Evolutionary conservation across 1,140 invertebrate species (phyloP).

Genomic region (Listronotus bonariensis): DNA sequence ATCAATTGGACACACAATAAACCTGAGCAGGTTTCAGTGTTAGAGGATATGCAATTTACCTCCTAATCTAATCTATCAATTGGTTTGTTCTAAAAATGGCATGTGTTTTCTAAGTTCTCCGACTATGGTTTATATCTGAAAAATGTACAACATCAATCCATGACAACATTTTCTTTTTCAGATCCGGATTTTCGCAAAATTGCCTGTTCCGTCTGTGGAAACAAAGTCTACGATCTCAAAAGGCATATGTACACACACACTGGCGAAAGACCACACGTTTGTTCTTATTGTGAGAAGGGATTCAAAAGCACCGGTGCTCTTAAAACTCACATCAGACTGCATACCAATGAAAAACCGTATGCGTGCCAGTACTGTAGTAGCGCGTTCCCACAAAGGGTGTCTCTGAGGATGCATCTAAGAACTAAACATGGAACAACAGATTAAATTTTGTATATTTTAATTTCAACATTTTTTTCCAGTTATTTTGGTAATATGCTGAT

Average conservation of each 20-base stretch:
- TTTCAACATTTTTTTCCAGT: too few relatives aligned
- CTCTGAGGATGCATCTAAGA: conserved; percentile 44
- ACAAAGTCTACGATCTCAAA: conserved; percentile 41
- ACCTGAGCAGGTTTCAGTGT: too few relatives aligned
- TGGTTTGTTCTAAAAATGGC: too few relatives aligned
- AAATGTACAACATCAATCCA: background rate
- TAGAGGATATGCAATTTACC: too few relatives aligned
- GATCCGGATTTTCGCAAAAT: conserved; percentile 45
- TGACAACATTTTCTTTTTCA: conserved; percentile 20
- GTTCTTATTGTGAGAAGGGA: conserved; percentile 46
- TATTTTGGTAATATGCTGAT: too few relatives aligned
- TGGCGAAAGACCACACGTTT: conserved; percentile 46
- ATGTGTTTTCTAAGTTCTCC: too few relatives aligned
- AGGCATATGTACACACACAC: conserved; percentile 47
- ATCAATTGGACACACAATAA: too few relatives aligned
- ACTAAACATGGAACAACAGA: conserved; percentile 39
- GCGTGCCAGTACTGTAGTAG: conserved; percentile 42
- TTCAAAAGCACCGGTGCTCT: conserved; percentile 43
- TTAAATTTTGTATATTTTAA: too few relatives aligned
- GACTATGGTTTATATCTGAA: background rate
- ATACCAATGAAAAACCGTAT: conserved; percentile 48
- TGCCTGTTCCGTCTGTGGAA: conserved; percentile 43
- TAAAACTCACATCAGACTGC: conserved; percentile 45
- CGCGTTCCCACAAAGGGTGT: conserved; percentile 47
- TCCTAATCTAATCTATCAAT: too few relatives aligned